Evolutionary conservation across 2,797 vertebrate species (phyloP), one percentile per base, ranked within the genome.

Genomic region (Menidia menidia): DNA sequence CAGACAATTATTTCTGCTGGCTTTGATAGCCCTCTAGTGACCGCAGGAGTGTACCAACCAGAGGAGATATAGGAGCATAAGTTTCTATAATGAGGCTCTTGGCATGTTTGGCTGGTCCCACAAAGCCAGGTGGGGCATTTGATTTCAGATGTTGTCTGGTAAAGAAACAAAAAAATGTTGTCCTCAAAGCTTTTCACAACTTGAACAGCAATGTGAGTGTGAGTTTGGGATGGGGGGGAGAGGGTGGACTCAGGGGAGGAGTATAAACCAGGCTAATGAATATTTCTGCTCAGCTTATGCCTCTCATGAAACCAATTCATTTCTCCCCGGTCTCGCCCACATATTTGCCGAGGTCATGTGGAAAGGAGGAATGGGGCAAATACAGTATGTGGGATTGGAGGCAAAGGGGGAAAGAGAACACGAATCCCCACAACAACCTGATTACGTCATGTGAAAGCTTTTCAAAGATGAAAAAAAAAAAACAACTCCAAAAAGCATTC

Each of bases 21-120:
- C 78, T 82, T 83, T 91, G 88, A 87, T 80, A 84, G 85, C 88
- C 89, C 89, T 80, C 91, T 86, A 88, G 88, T 86, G 91, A 88
- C 88, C 75, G 73, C 71, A 71, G 62, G 31, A 55, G 63, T 87
- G 75, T 73, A 83, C 75, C 84, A 78, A 81, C 71, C 84, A 71
- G 77, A 74, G 48, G 45, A 79, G 73, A 77, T 47, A 50, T 8
- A 73, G 47, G 75, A 61, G 60, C 50, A 50, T 61, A 70, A 71
- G 72, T 81, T 71, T 59, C 44, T 55, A 6, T 85, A 88, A 90
- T 86, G 83, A 84, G 82, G 58, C 57, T 64, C 39, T 30, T 14
- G 77, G 52, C 66, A 42, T 25, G 33, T 73, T 71, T 51, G 19
- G 33, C 41, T 71, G 77, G 78, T 81, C 61, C 30, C 58, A 54